These are phyloP conservation scores for Teleogryllus oceanicus DNA, from an alignment of 2,888 invertebrate species.

Conservation along the genomic window DNA sequence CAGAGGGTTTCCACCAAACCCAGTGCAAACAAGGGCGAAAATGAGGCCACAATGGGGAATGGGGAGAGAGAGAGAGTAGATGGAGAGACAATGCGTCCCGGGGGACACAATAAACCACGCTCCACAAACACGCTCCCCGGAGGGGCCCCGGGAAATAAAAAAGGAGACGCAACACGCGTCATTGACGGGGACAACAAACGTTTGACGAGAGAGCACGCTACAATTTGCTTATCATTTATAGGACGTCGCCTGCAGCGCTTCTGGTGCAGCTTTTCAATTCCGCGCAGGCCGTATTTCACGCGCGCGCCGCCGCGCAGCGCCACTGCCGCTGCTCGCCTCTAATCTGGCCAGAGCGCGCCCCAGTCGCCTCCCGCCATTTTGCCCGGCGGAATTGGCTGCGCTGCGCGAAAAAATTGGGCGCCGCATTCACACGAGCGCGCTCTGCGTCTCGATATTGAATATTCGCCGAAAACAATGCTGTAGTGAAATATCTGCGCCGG, in stretches of 20 bases:
- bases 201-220: neutral
- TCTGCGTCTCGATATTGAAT: neutral
- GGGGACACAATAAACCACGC: neutral
- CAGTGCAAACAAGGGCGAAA: too few species aligned
- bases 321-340: too few species aligned
- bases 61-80: neutral
- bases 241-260: too few species aligned
- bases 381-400: neutral
- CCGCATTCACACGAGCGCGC: neutral
- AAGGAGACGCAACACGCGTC: neutral
- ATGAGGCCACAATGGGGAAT: neutral
- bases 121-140: neutral
- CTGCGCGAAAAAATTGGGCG: neutral
- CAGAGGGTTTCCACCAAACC: too few species aligned
- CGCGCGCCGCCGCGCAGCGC: too few species aligned
- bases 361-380: neutral
- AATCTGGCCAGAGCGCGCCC: too few species aligned
- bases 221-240: constrained; percentile 7
- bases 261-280: too few species aligned
- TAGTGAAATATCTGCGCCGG: neutral
- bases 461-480: constrained; percentile 10
- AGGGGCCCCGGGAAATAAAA: neutral
- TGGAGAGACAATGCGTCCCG: neutral
- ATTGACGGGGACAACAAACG: neutral
- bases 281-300: too few species aligned